Conservation (phyloP, 2,113 vertebrate genomes). For the Triplophysa siluroides region DNA sequence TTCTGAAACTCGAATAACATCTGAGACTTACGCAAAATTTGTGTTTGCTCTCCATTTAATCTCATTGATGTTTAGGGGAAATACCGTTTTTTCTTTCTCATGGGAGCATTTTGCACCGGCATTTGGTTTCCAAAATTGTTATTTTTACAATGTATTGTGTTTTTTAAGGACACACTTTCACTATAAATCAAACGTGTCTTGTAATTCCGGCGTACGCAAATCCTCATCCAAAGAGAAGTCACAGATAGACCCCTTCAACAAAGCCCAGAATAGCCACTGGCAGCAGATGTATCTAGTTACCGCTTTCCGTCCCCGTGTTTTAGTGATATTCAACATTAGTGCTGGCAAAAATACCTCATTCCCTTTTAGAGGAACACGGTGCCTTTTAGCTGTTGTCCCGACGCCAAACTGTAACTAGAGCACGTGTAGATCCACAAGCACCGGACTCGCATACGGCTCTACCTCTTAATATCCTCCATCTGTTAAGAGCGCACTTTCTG, state of each 20-base stretch:
- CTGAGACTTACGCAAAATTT: too few relatives aligned
- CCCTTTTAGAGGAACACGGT: neutral
- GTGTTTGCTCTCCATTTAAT: too few relatives aligned
- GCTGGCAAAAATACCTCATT: slow-evolving; percentile 1
- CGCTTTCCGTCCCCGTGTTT: slow-evolving; percentile 8
- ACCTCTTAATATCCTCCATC: slow-evolving; percentile 35
- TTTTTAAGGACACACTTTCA: too few relatives aligned
- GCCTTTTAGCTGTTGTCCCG: slow-evolving; percentile 29
- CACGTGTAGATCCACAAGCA: slow-evolving; percentile 35
- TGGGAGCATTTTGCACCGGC: too few relatives aligned
- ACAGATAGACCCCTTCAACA: slow-evolving; percentile 15
- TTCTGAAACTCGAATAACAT: too few relatives aligned
- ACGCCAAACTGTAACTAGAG: slow-evolving; percentile 26
- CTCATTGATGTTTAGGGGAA: too few relatives aligned
- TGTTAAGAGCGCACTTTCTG: slow-evolving; percentile 4
- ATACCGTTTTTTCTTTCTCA: too few relatives aligned
- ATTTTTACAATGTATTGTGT: too few relatives aligned
- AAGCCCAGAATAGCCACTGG: slow-evolving; percentile 6
- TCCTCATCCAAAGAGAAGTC: neutral
- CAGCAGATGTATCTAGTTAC: slow-evolving; percentile 29
- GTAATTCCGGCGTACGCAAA: neutral
- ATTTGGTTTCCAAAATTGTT: too few relatives aligned
- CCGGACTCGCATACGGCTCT: neutral
- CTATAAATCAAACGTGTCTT: too few relatives aligned
- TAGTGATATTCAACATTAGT: slow-evolving; percentile 14